phyloP scores from a whole-genome alignment of 2,888 invertebrate species.

The Drosophila birchii region DNA sequence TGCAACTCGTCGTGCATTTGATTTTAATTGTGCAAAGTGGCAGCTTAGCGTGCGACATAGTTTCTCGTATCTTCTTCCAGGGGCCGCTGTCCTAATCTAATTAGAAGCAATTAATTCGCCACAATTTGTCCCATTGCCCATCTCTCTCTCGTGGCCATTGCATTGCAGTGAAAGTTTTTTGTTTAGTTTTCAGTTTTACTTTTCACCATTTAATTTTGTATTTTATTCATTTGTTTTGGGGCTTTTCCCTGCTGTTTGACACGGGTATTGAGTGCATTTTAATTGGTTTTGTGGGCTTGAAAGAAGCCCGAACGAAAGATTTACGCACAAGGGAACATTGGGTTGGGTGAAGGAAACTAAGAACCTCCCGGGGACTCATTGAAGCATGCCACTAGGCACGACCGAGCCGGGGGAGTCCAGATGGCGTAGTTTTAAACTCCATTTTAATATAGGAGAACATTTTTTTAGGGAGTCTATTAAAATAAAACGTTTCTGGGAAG shows the following conservation, averaged over 20 bases:
- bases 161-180: conserved; percentile 64
- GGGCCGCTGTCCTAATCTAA: conserved; percentile 64
- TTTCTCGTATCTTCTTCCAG: conserved; percentile 56
- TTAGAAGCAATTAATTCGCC: conserved; percentile 77
- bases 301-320: conserved; percentile 50
- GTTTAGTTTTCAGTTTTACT: conserved; percentile 38
- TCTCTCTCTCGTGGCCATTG: conserved; percentile 17
- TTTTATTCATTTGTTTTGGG: conserved; percentile 48
- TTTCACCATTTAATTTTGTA: conserved; percentile 65
- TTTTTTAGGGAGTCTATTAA: neutral
- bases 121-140: conserved; percentile 30
- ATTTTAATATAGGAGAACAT: neutral
- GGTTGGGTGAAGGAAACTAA: conserved; percentile 38
- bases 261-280: conserved; percentile 47
- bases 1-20: conserved; percentile 54
- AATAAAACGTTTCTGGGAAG: neutral
- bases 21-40: conserved; percentile 62
- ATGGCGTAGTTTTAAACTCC: neutral
- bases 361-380: conserved; percentile 37
- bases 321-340: conserved; percentile 51
- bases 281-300: conserved; percentile 54
- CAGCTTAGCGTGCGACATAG: conserved; percentile 69
- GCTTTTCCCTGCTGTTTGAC: conserved; percentile 35
- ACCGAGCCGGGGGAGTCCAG: conserved; percentile 4
- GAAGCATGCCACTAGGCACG: conserved; percentile 40